Percentiles rank a stretch among this genome's conserved stretches.
Evolutionary conservation across 2,797 vertebrate genomes (phyloP).

Genomic region (Sebastes ruberrimus): DNA sequence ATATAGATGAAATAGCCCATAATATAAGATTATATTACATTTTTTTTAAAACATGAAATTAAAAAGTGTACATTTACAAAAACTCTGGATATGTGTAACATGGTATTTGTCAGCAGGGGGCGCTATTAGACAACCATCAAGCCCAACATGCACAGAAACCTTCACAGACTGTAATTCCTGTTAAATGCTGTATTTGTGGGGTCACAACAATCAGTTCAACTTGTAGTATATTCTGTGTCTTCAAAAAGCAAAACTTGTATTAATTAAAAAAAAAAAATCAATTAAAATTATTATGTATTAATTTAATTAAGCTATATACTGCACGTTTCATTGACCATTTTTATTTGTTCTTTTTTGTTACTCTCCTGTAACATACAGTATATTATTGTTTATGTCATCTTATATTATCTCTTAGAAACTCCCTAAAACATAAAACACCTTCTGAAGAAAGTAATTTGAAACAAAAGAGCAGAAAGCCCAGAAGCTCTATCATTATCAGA

Average conservation of each 20-base stretch:
- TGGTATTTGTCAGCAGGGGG: slow-evolving; percentile 48
- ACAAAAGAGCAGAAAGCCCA: neutral
- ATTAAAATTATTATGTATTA: neutral
- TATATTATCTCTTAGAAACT: neutral
- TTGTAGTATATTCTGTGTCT: neutral
- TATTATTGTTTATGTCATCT: neutral
- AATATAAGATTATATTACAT: neutral
- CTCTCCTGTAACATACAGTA: neutral
- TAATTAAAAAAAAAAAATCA: neutral
- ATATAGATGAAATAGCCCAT: neutral
- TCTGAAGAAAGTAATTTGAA: neutral
- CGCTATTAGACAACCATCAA: slow-evolving; percentile 28
- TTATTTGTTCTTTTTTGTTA: neutral
- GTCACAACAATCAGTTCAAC: neutral
- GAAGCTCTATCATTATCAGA: neutral
- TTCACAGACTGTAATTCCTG: neutral
- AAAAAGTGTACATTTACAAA: neutral
- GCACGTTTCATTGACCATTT: neutral
- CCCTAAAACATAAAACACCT: neutral
- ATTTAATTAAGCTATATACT: neutral
- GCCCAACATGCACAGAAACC: neutral
- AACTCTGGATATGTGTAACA: neutral
- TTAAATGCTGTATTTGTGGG: neutral
- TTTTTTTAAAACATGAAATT: too few species aligned
- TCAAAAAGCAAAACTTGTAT: neutral